Conservation (phyloP, 2,888 invertebrate genomes). For the Carterocephalus palaemon region DNA sequence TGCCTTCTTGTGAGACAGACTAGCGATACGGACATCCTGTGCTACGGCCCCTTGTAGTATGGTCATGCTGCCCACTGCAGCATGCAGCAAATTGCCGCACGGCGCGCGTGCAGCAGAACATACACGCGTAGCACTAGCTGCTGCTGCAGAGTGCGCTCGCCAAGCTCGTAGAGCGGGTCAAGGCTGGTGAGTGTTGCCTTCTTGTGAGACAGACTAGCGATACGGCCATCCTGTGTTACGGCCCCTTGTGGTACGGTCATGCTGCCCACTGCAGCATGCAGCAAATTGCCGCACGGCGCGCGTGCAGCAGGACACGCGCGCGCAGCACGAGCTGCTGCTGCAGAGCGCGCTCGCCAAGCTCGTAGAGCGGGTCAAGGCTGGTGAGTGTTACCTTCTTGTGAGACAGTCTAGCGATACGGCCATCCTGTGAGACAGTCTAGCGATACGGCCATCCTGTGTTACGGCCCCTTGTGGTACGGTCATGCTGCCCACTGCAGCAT, state of each 20-base stretch:
- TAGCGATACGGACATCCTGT: too few species aligned
- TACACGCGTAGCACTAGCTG: slow-evolving; percentile 85
- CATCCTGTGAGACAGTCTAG: too few species aligned
- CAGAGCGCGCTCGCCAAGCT: slow-evolving; percentile 94
- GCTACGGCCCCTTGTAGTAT: too few species aligned
- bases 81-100: slow-evolving; percentile 87
- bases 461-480: too few species aligned
- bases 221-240: too few species aligned
- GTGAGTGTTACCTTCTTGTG: slow-evolving; percentile 43
- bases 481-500: slow-evolving; percentile 85
- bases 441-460: too few species aligned
- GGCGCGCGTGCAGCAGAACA: slow-evolving; percentile 82
- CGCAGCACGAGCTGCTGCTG: slow-evolving; percentile 88
- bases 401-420: too few species aligned
- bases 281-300: slow-evolving; percentile 86
- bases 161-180: slow-evolving; percentile 93
- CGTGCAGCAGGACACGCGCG: slow-evolving; percentile 81
- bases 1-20: not conserved
- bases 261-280: slow-evolving; percentile 86
- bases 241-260: too few species aligned
- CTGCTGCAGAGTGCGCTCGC: slow-evolving; percentile 93
- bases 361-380: slow-evolving; percentile 93
- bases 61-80: slow-evolving; percentile 84
- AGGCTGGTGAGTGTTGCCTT: slow-evolving; percentile 79
- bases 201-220: too few species aligned